Percentiles rank a stretch among this genome's conserved stretches.
phyloP scores from a whole-genome alignment of 2,113 vertebrate genomes.

The Lonchura striata region DNA sequence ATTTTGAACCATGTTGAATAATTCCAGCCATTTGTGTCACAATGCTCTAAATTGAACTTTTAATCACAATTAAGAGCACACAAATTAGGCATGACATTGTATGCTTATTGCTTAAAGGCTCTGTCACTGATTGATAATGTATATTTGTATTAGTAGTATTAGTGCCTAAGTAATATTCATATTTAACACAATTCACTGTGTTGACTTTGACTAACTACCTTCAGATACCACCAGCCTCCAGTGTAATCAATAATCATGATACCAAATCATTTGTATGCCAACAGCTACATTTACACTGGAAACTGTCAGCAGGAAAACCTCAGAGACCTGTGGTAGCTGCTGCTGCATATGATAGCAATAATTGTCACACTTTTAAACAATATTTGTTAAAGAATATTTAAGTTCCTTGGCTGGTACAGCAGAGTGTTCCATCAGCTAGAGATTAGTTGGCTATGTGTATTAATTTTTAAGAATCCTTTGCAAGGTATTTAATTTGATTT shows the following conservation, averaged over 20 bases:
- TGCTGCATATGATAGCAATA: slow-evolving; percentile 34
- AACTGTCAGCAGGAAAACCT: slow-evolving; percentile 41
- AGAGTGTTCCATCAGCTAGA: background rate
- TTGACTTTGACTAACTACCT: slow-evolving; percentile 68
- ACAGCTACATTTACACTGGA: slow-evolving; percentile 25
- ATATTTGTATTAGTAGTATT: slow-evolving; percentile 63
- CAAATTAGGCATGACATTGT: slow-evolving; percentile 59
- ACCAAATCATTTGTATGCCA: slow-evolving; percentile 55
- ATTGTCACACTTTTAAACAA: slow-evolving; percentile 31
- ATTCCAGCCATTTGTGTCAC: slow-evolving; percentile 32
- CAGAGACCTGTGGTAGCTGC: slow-evolving; percentile 26
- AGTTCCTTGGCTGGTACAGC: background rate
- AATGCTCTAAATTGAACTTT: slow-evolving; percentile 43
- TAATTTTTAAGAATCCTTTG: slow-evolving; percentile 26
- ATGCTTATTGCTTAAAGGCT: slow-evolving; percentile 16
- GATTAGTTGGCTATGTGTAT: background rate
- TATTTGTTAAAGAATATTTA: background rate
- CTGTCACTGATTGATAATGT: slow-evolving; percentile 61
- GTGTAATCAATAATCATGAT: slow-evolving; percentile 62
- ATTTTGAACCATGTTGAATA: slow-evolving; percentile 8
- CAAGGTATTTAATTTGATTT: background rate
- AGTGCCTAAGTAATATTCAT: slow-evolving; percentile 52
- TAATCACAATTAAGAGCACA: slow-evolving; percentile 55
- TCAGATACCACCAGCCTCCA: slow-evolving; percentile 55
- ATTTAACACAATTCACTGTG: slow-evolving; percentile 47